These are phyloP conservation scores for Phaedon cochleariae DNA, from an alignment of 2,888 invertebrate species.

Conservation along the genomic window DNA sequence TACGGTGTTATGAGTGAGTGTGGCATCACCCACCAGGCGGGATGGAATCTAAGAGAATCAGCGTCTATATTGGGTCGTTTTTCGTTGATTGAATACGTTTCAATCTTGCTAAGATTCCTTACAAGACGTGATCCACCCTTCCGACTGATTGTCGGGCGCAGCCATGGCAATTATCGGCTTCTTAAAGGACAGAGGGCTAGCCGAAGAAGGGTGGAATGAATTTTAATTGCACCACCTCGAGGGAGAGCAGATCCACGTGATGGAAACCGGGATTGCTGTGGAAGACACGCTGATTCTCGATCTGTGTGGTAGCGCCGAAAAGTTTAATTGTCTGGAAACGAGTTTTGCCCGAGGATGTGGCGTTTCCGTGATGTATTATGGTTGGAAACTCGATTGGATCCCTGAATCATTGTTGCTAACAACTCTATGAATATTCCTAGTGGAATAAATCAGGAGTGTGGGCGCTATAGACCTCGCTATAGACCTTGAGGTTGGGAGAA, in stretches of 20 bases:
- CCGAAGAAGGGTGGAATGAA: not conserved
- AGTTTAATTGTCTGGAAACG: constrained; percentile 23
- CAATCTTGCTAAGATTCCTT: too few relatives aligned
- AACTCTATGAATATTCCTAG: too few relatives aligned
- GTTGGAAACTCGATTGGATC: not conserved
- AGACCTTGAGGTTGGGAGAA: too few relatives aligned
- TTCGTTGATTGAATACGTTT: too few relatives aligned
- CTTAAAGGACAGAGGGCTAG: not conserved
- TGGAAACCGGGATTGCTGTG: constrained; percentile 13
- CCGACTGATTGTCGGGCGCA: not conserved
- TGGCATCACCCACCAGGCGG: too few relatives aligned
- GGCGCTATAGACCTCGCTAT: too few relatives aligned
- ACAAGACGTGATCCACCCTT: too few relatives aligned
- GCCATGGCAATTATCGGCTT: not conserved
- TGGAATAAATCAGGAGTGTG: too few relatives aligned
- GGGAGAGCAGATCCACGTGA: constrained; percentile 4
- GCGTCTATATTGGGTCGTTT: too few relatives aligned
- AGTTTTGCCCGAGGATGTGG: not conserved
- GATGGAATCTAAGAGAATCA: too few relatives aligned
- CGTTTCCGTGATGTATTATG: not conserved
- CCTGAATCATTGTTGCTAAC: not conserved
- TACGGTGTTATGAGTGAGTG: too few relatives aligned
- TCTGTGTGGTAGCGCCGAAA: not conserved
- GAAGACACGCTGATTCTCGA: constrained; percentile 24
- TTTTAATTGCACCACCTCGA: constrained; percentile 20